Conservation (phyloP, 2,888 invertebrate genomes). For the Rutpela maculata region DNA sequence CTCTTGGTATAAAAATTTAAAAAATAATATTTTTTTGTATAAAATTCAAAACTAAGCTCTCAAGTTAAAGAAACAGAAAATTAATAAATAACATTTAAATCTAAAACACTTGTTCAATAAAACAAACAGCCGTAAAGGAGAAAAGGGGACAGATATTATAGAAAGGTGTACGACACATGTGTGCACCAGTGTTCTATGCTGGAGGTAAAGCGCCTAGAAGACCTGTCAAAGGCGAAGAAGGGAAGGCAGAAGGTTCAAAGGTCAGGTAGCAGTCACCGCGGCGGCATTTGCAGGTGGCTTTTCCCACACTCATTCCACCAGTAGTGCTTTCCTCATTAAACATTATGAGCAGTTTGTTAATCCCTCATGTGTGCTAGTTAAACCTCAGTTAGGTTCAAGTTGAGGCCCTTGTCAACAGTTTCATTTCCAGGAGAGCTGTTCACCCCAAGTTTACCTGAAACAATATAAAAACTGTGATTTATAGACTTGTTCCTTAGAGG, state of each 20-base stretch:
- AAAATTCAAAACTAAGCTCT: background rate
- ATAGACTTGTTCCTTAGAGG: constrained; percentile 30
- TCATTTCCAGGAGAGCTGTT: constrained; percentile 39
- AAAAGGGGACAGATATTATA: constrained; percentile 38
- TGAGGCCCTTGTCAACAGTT: constrained; percentile 44
- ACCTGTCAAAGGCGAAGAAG: constrained; percentile 22
- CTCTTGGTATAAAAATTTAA: too few species aligned
- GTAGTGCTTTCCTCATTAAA: constrained; percentile 52
- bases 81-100: constrained; percentile 15
- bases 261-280: constrained; percentile 62
- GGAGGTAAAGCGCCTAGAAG: constrained; percentile 51
- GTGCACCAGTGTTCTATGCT: constrained; percentile 41
- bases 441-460: constrained; percentile 52
- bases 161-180: constrained; percentile 55
- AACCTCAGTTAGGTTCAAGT: constrained; percentile 52
- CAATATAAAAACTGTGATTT: constrained; percentile 51
- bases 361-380: constrained; percentile 56
- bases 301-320: constrained; percentile 54
- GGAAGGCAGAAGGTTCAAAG: constrained; percentile 61
- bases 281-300: constrained; percentile 65
- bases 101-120: constrained; percentile 52
- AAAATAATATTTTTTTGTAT: too few species aligned
- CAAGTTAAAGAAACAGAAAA: background rate
- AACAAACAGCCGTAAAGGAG: constrained; percentile 43
- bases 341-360: constrained; percentile 53